Conservation (phyloP, 1,140 invertebrate genomes). For the Magallana ariakensis region DNA sequence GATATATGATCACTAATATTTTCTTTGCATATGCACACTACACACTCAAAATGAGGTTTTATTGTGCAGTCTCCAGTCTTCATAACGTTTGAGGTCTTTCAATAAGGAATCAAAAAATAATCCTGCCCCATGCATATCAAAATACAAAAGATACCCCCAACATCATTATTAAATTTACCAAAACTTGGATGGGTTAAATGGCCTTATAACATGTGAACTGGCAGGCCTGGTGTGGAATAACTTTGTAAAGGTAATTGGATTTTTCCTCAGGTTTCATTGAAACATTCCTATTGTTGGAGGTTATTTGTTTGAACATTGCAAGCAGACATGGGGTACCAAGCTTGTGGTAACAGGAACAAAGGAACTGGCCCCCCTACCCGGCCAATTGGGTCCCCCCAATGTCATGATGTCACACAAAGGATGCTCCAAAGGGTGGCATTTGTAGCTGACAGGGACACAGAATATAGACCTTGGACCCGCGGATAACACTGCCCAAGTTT, state of each 20-base stretch:
- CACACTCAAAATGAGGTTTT: neutral
- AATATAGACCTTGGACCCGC: too few relatives aligned
- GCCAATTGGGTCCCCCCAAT: neutral
- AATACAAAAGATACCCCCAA: conserved; percentile 26
- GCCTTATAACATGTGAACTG: neutral
- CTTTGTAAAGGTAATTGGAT: conserved; percentile 33
- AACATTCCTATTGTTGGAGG: neutral
- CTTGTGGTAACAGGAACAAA: conserved; percentile 7
- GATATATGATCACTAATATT: conserved; percentile 27
- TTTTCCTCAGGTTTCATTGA: conserved; percentile 4
- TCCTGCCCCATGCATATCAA: neutral
- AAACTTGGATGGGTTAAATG: neutral
- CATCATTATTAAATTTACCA: neutral
- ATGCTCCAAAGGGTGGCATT: neutral
- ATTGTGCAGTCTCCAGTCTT: neutral
- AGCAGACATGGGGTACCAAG: neutral
- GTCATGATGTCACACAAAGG: neutral
- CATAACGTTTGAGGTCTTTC: neutral
- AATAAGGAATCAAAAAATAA: neutral
- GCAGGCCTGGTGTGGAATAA: neutral
- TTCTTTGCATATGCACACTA: conserved; percentile 18
- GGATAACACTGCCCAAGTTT: too few relatives aligned
- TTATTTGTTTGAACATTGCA: neutral
- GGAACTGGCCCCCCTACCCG: neutral
- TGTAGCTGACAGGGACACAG: too few relatives aligned